A percentile compares a stretch with the other conserved stretches of the same genome.
phyloP scores from a whole-genome alignment of 2,113 vertebrate species.

The Odobenus rosmarus region DNA sequence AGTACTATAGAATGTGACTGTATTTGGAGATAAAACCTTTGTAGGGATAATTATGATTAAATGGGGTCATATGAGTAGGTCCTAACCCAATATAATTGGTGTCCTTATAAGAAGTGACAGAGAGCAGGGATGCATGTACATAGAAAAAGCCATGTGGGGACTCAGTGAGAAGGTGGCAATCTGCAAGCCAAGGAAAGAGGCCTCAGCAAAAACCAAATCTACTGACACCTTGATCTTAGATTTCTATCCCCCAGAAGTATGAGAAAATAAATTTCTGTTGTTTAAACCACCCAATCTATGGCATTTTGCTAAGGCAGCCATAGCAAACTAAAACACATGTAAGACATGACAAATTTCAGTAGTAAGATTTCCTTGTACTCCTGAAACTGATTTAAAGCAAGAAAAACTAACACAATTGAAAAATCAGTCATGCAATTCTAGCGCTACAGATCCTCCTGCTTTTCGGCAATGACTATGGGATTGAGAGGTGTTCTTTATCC shows the following conservation, averaged over 20 bases:
- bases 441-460: neutral
- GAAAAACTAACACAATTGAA: neutral
- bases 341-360: neutral
- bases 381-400: conserved; percentile 7
- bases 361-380: neutral
- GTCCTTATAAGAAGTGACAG: neutral
- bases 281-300: neutral
- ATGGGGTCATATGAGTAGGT: neutral
- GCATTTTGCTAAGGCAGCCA: neutral
- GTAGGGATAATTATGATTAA: neutral
- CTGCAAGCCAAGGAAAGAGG: neutral
- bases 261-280: neutral
- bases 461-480: neutral
- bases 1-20: neutral
- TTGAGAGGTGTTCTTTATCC: neutral
- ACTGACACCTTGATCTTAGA: neutral
- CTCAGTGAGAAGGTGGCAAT: neutral
- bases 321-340: neutral
- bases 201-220: neutral
- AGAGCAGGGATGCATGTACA: neutral
- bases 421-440: neutral
- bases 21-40: neutral
- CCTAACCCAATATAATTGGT: neutral
- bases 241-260: neutral
- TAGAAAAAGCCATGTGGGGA: neutral